A percentile compares a stretch with the other conserved stretches of the same genome.
Conservation (phyloP, 2,113 vertebrate species). For the Coracopsis vasa region DNA sequence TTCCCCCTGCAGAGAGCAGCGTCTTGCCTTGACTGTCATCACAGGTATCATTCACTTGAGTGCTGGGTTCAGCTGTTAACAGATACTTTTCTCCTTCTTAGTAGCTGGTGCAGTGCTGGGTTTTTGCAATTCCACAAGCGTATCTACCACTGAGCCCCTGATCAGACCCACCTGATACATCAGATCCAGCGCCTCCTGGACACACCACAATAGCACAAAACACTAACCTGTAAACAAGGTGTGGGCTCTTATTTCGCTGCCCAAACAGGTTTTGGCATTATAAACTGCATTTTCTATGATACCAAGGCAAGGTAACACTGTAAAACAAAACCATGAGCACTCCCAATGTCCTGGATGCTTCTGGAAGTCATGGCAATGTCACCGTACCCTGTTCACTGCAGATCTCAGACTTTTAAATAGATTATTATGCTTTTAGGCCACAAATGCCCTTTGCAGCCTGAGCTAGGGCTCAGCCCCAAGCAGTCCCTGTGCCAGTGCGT, state of each 20-base stretch:
- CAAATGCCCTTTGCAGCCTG: neutral
- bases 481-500: accelerated
- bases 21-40: neutral
- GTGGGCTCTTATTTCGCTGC: neutral
- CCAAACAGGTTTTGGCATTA: neutral
- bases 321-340: neutral
- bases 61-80: too few relatives aligned
- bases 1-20: neutral
- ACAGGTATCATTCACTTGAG: neutral
- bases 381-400: neutral
- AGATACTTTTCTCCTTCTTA: too few relatives aligned
- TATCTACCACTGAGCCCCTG: neutral
- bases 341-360: neutral
- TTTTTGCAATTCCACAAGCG: neutral
- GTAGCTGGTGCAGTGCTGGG: too few relatives aligned
- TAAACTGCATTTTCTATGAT: neutral
- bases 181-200: neutral
- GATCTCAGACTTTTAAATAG: constrained; percentile 9
- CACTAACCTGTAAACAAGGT: neutral
- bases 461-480: neutral
- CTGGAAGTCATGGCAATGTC: neutral
- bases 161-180: neutral
- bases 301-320: neutral
- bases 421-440: neutral
- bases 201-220: neutral